Percentiles rank a stretch among this genome's conserved stretches.
Conservation (phyloP, 2,888 invertebrate genomes). For the Leptogaster cylindrica region DNA sequence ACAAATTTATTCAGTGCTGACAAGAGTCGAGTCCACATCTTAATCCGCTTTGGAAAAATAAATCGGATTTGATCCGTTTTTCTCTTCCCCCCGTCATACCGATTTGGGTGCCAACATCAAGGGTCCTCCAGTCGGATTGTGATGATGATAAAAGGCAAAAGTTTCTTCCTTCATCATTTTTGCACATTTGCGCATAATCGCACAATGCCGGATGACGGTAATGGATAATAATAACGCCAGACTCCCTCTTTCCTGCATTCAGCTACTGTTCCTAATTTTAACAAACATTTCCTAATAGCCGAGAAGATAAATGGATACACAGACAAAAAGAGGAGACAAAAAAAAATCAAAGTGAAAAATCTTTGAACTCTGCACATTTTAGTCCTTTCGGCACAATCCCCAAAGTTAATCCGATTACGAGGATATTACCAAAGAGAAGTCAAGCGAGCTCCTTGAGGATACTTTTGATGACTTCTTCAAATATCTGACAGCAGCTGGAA, state of each 20-base stretch:
- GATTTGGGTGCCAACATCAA: too few relatives aligned
- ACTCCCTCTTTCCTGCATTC: too few relatives aligned
- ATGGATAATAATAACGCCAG: conserved; percentile 29
- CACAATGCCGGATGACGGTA: conserved; percentile 11
- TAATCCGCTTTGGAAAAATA: conserved; percentile 42
- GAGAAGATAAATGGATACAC: conserved; percentile 25
- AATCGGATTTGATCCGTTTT: conserved; percentile 37
- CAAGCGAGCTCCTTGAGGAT: conserved; percentile 10
- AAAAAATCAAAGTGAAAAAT: too few relatives aligned
- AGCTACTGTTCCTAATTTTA: conserved; percentile 12
- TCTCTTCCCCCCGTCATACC: too few relatives aligned
- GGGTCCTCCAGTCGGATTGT: too few relatives aligned
- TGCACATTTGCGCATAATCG: conserved; percentile 8
- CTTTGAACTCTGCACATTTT: conserved; percentile 1
- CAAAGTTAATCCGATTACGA: conserved; percentile 25
- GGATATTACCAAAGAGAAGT: conserved; percentile 13
- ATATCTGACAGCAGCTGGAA: too few relatives aligned
- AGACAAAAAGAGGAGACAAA: too few relatives aligned
- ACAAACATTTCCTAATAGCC: conserved; percentile 32
- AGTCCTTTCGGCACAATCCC: conserved; percentile 19
- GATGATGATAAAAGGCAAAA: too few relatives aligned
- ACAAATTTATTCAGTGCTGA: conserved; percentile 22
- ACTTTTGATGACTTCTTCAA: too few relatives aligned
- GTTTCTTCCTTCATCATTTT: neutral
- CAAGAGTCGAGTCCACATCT: conserved; percentile 37